Evolutionary conservation across 2,113 vertebrate genomes (phyloP).

Genomic region (Leptocoma aspasia): DNA sequence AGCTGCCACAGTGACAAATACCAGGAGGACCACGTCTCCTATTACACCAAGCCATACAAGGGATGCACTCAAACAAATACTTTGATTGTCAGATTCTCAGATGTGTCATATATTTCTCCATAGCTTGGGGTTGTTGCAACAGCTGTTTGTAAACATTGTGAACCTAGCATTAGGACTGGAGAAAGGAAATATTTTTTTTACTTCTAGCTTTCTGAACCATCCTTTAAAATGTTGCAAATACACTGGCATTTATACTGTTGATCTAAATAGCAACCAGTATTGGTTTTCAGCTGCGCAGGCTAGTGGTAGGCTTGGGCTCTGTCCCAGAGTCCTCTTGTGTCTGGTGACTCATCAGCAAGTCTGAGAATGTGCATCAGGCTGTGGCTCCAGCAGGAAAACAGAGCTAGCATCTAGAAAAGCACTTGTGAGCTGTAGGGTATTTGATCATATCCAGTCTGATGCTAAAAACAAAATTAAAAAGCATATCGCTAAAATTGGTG

Average conservation of each 20-base stretch:
- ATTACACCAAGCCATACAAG: constrained; percentile 63
- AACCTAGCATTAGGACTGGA: constrained; percentile 21
- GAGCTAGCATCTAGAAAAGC: not conserved
- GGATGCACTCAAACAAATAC: constrained; percentile 68
- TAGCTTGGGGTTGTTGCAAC: constrained; percentile 58
- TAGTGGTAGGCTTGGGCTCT: constrained; percentile 60
- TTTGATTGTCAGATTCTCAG: constrained; percentile 68
- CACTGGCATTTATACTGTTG: constrained; percentile 48
- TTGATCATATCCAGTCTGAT: not conserved
- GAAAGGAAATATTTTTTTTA: not conserved
- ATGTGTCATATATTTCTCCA: constrained; percentile 67
- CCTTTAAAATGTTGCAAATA: constrained; percentile 50
- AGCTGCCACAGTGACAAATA: constrained; percentile 72
- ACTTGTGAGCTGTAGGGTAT: not conserved
- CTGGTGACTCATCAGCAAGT: constrained; percentile 60
- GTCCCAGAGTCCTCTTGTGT: constrained; percentile 33
- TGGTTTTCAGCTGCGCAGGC: constrained; percentile 54
- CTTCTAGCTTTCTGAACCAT: constrained; percentile 44
- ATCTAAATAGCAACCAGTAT: constrained; percentile 71
- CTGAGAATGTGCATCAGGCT: constrained; percentile 46
- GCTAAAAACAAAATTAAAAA: not conserved
- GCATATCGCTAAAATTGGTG: not conserved
- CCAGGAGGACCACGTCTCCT: constrained; percentile 43
- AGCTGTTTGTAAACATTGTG: constrained; percentile 76
- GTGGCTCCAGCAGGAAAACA: not conserved